These are phyloP conservation scores for Acanthosepion lycidas DNA, from an alignment of 2,888 invertebrate species.

Conservation along the genomic window DNA sequence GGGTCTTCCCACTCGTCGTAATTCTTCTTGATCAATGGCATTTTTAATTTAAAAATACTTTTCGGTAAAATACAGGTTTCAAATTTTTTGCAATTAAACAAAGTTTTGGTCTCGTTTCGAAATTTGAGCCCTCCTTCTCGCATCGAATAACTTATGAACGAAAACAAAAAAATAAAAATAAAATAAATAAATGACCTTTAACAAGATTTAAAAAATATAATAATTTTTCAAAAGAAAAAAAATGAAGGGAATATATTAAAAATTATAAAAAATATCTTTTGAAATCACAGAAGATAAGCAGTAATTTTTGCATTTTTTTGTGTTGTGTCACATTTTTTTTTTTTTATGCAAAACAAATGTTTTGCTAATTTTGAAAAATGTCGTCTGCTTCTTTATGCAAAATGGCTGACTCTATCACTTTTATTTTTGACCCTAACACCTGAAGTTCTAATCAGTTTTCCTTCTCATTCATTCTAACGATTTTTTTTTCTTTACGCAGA, in stretches of 20 bases:
- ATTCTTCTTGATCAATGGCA: not conserved
- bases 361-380: not conserved
- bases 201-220: not conserved
- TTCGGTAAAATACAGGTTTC: not conserved
- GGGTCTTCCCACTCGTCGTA: not conserved
- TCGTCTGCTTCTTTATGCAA: not conserved
- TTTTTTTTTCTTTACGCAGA: not conserved
- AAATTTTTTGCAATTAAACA: not conserved
- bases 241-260: not conserved
- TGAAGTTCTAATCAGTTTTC: not conserved
- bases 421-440: not conserved
- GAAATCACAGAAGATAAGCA: constrained; percentile 1
- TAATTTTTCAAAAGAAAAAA: not conserved
- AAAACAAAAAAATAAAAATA: not conserved
- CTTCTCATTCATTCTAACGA: not conserved
- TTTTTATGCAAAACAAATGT: not conserved
- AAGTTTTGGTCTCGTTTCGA: not conserved
- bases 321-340: not conserved
- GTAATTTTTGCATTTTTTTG: not conserved
- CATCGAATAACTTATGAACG: not conserved
- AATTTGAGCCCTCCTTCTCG: not conserved
- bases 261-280: not conserved
- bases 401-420: not conserved
- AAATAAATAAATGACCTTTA: not conserved
- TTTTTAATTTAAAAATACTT: not conserved